These are phyloP conservation scores for Lymantria monacha DNA, from an alignment of 2,888 invertebrate genomes.

Conservation along the genomic window DNA sequence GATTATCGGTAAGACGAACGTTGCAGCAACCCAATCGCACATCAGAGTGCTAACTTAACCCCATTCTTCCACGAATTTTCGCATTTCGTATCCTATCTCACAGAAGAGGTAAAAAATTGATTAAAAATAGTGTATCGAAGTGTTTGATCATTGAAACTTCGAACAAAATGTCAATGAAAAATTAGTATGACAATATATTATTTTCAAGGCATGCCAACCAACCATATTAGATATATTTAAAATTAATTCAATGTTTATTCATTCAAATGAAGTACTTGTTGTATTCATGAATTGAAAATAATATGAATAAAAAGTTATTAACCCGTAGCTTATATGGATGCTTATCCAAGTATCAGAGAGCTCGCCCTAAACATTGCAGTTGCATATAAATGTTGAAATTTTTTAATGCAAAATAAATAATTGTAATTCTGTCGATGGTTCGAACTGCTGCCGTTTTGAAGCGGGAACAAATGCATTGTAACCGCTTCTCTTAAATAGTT, in stretches of 20 bases:
- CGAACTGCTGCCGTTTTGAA: no score
- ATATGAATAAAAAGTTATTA: conserved; percentile 6
- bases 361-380: background rate
- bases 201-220: background rate
- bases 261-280: conserved; percentile 7
- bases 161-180: no score
- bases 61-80: no score
- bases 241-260: conserved; percentile 8
- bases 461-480: no score
- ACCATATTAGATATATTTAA: background rate
- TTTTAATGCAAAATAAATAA: background rate
- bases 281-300: conserved; percentile 8
- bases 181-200: background rate
- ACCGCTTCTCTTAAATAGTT: no score
- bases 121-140: no score
- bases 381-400: background rate
- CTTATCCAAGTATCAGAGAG: background rate
- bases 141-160: no score
- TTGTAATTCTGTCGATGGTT: background rate
- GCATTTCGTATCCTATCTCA: no score
- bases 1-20: no score
- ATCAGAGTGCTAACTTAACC: no score
- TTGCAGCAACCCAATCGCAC: no score
- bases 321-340: conserved; percentile 3
- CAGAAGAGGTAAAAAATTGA: no score